Evolutionary conservation across 2,113 vertebrate genomes (phyloP).

Genomic region (Elephantulus edwardii): DNA sequence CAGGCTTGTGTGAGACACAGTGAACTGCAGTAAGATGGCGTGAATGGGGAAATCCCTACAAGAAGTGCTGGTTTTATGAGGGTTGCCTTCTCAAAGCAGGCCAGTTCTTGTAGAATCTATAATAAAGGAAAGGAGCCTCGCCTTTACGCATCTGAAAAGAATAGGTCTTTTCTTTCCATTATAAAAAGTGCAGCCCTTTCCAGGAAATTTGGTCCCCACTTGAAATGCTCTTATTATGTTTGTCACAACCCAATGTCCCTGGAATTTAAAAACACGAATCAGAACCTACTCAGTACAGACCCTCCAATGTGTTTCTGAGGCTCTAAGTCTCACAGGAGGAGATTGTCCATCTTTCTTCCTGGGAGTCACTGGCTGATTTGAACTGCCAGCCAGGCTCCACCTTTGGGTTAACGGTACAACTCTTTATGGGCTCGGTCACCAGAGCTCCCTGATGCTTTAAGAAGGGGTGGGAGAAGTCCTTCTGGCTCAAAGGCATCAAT

Average conservation of each 20-base stretch:
- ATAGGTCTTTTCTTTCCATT: neutral
- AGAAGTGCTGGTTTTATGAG: neutral
- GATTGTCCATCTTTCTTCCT: no score
- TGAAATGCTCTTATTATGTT: no score
- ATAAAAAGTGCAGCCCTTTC: neutral
- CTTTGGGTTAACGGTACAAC: no score
- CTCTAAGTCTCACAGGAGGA: no score
- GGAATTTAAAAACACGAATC: no score
- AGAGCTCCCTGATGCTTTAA: no score
- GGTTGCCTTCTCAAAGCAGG: neutral
- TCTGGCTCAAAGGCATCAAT: neutral
- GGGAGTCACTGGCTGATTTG: no score
- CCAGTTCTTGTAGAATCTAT: neutral
- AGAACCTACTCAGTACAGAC: no score
- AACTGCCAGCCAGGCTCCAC: no score
- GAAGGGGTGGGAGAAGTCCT: neutral
- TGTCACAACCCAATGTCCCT: no score
- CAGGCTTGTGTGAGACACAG: neutral
- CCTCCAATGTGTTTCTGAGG: no score
- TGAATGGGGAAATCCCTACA: neutral
- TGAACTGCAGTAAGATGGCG: neutral
- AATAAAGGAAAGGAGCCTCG: neutral
- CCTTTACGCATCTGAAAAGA: neutral
- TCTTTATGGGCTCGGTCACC: no score
- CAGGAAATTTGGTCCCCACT: neutral